Evolutionary conservation across 2,797 vertebrate species (phyloP).

Genomic region (Takifugu ocellatus): DNA sequence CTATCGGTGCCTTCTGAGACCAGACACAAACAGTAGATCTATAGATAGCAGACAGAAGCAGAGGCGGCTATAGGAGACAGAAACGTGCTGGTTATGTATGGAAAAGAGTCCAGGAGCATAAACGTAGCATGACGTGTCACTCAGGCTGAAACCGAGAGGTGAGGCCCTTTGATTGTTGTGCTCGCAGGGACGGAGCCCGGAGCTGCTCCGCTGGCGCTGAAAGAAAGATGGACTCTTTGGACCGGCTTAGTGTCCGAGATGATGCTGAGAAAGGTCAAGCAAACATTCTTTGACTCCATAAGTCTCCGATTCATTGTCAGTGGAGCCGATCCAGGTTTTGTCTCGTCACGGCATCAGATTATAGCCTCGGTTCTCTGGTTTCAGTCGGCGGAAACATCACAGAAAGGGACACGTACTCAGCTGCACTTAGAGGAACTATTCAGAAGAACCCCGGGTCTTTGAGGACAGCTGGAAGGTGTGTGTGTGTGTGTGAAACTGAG

Average conservation of each 20-base stretch:
- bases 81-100: conserved; percentile 10
- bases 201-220: conserved; percentile 57
- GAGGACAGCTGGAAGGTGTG: not conserved
- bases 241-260: conserved; percentile 34
- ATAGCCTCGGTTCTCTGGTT: conserved; percentile 41
- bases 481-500: conserved; percentile 1
- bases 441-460: not conserved
- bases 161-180: conserved; percentile 27
- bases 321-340: conserved; percentile 54
- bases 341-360: conserved; percentile 43
- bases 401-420: conserved; percentile 12
- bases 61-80: conserved; percentile 10
- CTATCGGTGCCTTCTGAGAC: conserved; percentile 31
- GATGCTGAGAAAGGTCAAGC: conserved; percentile 52
- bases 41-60: conserved; percentile 38
- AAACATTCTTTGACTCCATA: conserved; percentile 53
- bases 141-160: conserved; percentile 45
- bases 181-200: conserved; percentile 39
- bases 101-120: not conserved
- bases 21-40: conserved; percentile 45
- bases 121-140: conserved; percentile 31
- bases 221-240: conserved; percentile 38
- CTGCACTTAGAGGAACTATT: conserved; percentile 2
- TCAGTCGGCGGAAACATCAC: conserved; percentile 30
- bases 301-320: conserved; percentile 56